Evolutionary conservation across 1,140 invertebrate genomes (phyloP), one percentile per base, ranked within the genome.

Genomic region (Drosophila ironensis): DNA sequence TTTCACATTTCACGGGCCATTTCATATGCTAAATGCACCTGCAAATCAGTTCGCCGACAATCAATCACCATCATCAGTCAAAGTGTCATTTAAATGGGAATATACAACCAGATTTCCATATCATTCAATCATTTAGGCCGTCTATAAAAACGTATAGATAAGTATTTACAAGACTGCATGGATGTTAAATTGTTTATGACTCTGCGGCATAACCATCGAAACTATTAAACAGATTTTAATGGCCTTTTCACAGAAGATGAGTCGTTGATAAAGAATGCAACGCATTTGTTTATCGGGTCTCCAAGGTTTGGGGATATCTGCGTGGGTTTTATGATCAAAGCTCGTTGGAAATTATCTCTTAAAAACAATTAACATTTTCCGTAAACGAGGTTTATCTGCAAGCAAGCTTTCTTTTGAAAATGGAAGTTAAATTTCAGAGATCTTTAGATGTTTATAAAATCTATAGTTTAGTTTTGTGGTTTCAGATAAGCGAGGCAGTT

Each of bases 11-110:
- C 44, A 48, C 27, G 16, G 28, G 42, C 17, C 54, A 22, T 8
- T 30, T 6, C 12, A 8, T 9, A 27, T 16, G n/a, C 14, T 28
- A 24, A 64, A 25, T 63, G 60, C 60, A 63, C 42, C 42, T 63
- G 57, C 30, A 63, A 37, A 41, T 40, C 57, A 48, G 61, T 64
- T 27, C 35, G 42, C 25, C 27, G 56, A 24, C 42, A 28, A 64
- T 64, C 56, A 64, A 63, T 64, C 57, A 64, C 48, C 25, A 60
- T 63, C 60, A 64, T n/a, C n/a, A n/a, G 50, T 28, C 33, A 35
- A 59, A 60, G 25, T 57, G 33, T 64, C 33, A 59, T 24, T 60
- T 46, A 28, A 46, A 63, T 63, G 59, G 35, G n/a, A n/a, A n/a
- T n/a, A 30, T 41, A 24, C 22, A 52, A 8, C 19, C 37, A 25